phyloP scores from a whole-genome alignment of 2,797 vertebrate genomes.

The Sebastes steindachneri region DNA sequence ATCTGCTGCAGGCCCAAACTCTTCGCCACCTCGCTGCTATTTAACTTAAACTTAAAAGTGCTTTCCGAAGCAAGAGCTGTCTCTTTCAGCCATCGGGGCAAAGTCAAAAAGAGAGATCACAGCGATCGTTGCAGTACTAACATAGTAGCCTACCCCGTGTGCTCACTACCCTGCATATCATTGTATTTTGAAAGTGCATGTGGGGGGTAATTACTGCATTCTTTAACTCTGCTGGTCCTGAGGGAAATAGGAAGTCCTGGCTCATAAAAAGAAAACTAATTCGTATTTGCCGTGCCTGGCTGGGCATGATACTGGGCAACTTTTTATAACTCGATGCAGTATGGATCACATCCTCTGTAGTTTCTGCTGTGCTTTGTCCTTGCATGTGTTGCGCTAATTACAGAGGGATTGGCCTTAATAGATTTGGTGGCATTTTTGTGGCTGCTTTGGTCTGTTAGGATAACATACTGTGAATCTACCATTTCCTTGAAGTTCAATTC shows the following conservation, averaged over 20 bases:
- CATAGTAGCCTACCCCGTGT: not conserved
- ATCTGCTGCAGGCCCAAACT: not conserved
- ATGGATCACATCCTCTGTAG: slow-evolving; percentile 21
- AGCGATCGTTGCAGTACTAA: not conserved
- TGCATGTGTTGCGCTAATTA: slow-evolving; percentile 67
- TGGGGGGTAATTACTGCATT: slow-evolving; percentile 59
- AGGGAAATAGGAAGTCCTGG: slow-evolving; percentile 55
- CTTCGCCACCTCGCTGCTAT: not conserved
- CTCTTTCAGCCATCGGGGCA: slow-evolving; percentile 7
- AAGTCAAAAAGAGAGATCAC: slow-evolving; percentile 6
- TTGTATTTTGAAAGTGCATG: not conserved
- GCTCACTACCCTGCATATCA: slow-evolving; percentile 2
- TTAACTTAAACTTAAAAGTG: not conserved
- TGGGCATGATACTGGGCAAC: slow-evolving; percentile 19
- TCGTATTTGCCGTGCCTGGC: slow-evolving; percentile 59
- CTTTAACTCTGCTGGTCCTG: slow-evolving; percentile 44
- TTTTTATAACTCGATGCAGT: slow-evolving; percentile 31
- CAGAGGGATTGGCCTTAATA: slow-evolving; percentile 59
- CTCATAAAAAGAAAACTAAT: slow-evolving; percentile 57
- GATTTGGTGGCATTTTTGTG: slow-evolving; percentile 65
- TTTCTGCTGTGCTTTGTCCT: slow-evolving; percentile 46
- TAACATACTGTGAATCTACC: slow-evolving; percentile 41
- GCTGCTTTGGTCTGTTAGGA: slow-evolving; percentile 50
- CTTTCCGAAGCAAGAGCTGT: not conserved
- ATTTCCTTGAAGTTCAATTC: slow-evolving; percentile 49